Percentiles rank a stretch among this genome's conserved stretches.
Evolutionary conservation across 2,797 vertebrate genomes (phyloP).

Genomic region (Erethizon dorsatum): DNA sequence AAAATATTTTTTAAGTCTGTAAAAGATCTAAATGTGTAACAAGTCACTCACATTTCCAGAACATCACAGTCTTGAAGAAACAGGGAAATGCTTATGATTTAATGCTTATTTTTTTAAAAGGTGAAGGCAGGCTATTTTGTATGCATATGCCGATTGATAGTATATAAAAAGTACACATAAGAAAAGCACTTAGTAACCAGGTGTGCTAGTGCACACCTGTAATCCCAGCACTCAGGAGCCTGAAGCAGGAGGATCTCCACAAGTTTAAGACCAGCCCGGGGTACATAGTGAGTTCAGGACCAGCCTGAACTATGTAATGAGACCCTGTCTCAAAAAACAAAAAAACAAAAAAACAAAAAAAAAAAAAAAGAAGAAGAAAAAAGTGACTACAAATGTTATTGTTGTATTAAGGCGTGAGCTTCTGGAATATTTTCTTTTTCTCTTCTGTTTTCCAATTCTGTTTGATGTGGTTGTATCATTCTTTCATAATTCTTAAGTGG

Average conservation of each 20-base stretch:
- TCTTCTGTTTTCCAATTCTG: constrained; percentile 55
- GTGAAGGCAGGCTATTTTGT: not conserved
- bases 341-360: no score
- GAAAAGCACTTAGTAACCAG: not conserved
- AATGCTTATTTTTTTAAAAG: not conserved
- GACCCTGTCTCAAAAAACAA: not conserved
- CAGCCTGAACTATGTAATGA: not conserved
- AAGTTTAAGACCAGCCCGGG: not conserved
- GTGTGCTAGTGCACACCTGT: not conserved
- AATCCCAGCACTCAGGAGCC: not conserved
- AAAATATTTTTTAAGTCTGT: not conserved
- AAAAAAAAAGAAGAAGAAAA: not conserved
- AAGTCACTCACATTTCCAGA: not conserved
- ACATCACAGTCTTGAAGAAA: not conserved
- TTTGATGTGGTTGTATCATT: not conserved
- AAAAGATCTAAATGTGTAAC: not conserved
- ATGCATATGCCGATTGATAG: not conserved
- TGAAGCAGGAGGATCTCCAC: not conserved
- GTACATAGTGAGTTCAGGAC: not conserved
- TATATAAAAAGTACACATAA: constrained; percentile 16
- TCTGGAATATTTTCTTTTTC: constrained; percentile 58
- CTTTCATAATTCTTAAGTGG: constrained; percentile 46
- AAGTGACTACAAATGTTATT: not conserved
- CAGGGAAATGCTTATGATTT: not conserved
- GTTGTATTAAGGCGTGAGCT: not conserved